Evolutionary conservation across 53 echinoderm and acorn worm genomes (phyloP).

Genomic region (Echinometra lucunter): DNA sequence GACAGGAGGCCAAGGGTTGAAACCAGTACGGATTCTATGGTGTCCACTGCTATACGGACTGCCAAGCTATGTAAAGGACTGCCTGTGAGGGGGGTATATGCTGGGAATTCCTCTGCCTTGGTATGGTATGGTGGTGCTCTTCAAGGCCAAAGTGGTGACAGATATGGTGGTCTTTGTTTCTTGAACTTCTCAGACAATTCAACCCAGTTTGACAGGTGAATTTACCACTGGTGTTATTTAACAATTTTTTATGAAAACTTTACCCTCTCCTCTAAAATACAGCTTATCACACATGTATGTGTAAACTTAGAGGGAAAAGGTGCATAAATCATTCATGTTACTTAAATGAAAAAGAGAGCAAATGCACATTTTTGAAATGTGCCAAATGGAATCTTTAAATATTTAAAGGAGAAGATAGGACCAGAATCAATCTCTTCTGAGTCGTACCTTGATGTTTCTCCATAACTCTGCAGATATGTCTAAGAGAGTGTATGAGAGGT

Average conservation of each 20-base stretch:
- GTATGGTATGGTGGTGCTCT: slow-evolving; percentile 78
- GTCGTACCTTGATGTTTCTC: no score
- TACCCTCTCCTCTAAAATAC: not conserved
- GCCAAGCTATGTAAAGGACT: slow-evolving; percentile 78
- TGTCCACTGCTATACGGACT: slow-evolving; percentile 76
- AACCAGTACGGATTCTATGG: not conserved
- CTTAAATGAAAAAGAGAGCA: no score
- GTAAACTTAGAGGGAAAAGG: not conserved
- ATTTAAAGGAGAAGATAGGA: no score
- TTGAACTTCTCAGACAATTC: slow-evolving; percentile 71
- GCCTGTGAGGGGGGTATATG: slow-evolving; percentile 61
- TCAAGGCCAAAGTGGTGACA: slow-evolving; percentile 19
- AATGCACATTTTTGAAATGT: no score
- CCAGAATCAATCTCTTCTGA: not conserved
- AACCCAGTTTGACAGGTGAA: slow-evolving; percentile 77
- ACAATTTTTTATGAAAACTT: not conserved
- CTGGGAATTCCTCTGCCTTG: slow-evolving; percentile 71
- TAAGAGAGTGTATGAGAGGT: no score
- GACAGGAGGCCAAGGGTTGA: slow-evolving; percentile 57
- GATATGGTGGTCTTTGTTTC: slow-evolving; percentile 81
- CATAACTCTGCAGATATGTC: no score
- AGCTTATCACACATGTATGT: not conserved
- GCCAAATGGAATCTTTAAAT: no score
- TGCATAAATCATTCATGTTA: not conserved
- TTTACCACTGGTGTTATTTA: not conserved